Evolutionary conservation across 2,113 vertebrate genomes (phyloP).

Genomic region (Spizaetus ornatus): DNA sequence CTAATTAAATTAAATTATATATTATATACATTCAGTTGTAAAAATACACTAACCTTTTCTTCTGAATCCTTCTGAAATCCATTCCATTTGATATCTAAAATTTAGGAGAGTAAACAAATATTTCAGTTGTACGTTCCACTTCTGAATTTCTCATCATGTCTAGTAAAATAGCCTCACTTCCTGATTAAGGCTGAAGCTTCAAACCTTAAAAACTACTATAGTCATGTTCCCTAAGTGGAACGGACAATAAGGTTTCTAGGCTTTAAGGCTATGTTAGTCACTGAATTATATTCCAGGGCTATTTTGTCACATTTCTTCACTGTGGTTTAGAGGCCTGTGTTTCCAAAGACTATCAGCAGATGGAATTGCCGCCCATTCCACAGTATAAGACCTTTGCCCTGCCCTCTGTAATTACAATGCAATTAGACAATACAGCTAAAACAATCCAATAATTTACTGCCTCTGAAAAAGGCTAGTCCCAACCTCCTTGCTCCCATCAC

Average conservation of each 20-base stretch:
- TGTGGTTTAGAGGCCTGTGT: not conserved
- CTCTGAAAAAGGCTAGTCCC: not conserved
- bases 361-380: not conserved
- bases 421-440: not conserved
- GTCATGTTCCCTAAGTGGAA: not conserved
- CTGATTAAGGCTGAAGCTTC: not conserved
- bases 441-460: not conserved
- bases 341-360: not conserved
- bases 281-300: not conserved
- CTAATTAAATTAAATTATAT: not conserved
- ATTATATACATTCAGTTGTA: not conserved
- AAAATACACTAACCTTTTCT: conserved; percentile 58
- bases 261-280: not conserved
- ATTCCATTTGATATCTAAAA: conserved; percentile 25
- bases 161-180: not conserved
- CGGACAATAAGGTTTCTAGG: no score
- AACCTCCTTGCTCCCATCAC: not conserved
- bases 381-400: not conserved
- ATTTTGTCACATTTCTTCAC: not conserved
- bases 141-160: not conserved
- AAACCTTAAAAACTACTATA: not conserved
- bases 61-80: conserved; percentile 29
- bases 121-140: not conserved
- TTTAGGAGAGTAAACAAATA: conserved; percentile 29
- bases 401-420: not conserved